Conservation (phyloP, 2,888 invertebrate genomes). For the Pandemis cinnamomeana region DNA sequence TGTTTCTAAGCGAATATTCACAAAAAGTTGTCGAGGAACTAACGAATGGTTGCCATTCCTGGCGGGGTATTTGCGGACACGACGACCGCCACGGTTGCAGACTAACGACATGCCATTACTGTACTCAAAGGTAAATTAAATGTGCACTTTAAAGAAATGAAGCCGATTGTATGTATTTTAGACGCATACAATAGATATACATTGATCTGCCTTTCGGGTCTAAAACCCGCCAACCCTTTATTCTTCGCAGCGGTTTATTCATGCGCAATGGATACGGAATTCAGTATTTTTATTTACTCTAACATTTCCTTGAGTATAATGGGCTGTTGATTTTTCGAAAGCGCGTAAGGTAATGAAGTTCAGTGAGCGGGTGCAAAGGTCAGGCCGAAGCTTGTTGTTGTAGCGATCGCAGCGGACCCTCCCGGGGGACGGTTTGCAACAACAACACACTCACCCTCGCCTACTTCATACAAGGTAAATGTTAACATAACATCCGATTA, state of each 20-base stretch:
- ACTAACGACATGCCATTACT: constrained; percentile 13
- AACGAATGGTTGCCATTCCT: not conserved
- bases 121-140: constrained; percentile 1
- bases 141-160: not conserved
- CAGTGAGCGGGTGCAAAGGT: not conserved
- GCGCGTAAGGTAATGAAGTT: not conserved
- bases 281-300: not conserved
- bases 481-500: not conserved
- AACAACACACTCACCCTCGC: constrained; percentile 2
- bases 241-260: not conserved
- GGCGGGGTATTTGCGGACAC: constrained; percentile 7
- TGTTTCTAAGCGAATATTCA: not conserved
- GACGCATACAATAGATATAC: not conserved
- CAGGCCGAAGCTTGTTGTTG: not conserved
- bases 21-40: not conserved
- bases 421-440: not conserved
- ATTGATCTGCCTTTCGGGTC: not conserved
- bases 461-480: not conserved
- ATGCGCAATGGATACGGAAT: not conserved
- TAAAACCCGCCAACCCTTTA: not conserved
- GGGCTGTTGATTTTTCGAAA: not conserved
- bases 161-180: not conserved
- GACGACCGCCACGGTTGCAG: constrained; percentile 6
- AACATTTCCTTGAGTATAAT: not conserved
- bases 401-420: not conserved